These are phyloP conservation scores for Patagioenas fasciata DNA, from an alignment of 2,113 vertebrate species.

Conservation along the genomic window DNA sequence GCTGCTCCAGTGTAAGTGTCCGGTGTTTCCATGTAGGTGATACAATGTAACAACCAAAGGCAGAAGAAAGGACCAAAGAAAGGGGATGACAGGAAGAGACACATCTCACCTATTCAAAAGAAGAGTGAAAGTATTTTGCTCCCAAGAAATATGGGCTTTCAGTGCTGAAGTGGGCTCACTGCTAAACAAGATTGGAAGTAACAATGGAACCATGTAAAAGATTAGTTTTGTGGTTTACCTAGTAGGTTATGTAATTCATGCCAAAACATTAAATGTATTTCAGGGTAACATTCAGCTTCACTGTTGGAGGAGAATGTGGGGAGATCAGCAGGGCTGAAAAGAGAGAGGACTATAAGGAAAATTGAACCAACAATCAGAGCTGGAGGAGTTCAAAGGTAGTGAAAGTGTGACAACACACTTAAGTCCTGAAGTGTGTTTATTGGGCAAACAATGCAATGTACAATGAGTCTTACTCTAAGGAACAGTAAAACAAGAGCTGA, in stretches of 20 bases:
- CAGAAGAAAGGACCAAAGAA: neutral
- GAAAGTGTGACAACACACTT: neutral
- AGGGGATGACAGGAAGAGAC: neutral
- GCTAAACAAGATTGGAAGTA: neutral
- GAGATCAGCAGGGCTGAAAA: neutral
- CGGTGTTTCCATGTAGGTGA: neutral
- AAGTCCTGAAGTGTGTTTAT: neutral
- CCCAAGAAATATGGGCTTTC: neutral
- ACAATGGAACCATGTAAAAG: neutral
- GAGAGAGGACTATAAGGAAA: neutral
- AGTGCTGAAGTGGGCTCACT: neutral
- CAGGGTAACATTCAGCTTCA: neutral
- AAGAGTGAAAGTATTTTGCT: neutral
- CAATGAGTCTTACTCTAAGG: neutral
- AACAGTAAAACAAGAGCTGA: neutral
- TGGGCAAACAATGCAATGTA: neutral
- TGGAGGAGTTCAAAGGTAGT: accelerated
- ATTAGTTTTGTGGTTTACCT: neutral
- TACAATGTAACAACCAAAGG: neutral
- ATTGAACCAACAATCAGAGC: neutral
- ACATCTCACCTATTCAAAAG: neutral
- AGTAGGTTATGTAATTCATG: neutral
- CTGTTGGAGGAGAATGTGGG: neutral
- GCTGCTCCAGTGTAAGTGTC: neutral
- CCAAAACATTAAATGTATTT: neutral